Evolutionary conservation across 2,113 vertebrate species (phyloP).

Genomic region (Cyanocitta stelleri): DNA sequence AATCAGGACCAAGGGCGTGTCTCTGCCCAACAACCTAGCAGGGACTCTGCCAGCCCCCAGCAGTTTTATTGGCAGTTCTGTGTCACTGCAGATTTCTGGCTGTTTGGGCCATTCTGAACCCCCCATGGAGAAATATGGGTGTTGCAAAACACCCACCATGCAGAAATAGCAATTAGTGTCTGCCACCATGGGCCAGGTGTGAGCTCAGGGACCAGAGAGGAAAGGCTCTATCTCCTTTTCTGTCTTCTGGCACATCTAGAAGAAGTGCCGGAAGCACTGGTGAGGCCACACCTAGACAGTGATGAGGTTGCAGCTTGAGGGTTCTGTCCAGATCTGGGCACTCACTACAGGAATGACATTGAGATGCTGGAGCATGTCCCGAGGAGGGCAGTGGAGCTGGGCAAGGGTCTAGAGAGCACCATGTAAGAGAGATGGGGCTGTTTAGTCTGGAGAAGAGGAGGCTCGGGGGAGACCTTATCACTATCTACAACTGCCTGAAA

Average conservation of each 20-base stretch:
- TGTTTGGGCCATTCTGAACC: neutral
- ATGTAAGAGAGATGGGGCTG: neutral
- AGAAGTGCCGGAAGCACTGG: neutral
- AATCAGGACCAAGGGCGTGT: neutral
- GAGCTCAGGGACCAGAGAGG: neutral
- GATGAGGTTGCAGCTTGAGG: neutral
- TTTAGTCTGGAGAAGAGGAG: neutral
- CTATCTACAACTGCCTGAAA: neutral
- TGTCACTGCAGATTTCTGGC: neutral
- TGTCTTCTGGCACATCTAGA: neutral
- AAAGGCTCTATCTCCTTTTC: neutral
- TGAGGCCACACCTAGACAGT: rapidly evolving
- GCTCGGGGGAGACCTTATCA: neutral
- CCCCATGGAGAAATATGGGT: neutral
- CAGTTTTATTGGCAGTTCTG: neutral
- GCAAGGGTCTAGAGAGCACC: neutral
- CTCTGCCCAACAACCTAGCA: neutral
- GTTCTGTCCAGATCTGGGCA: neutral
- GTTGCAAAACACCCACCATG: neutral
- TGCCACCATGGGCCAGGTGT: neutral
- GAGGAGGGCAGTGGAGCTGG: neutral
- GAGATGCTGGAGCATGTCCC: neutral
- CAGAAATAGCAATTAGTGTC: neutral
- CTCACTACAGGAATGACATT: neutral
- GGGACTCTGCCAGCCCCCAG: too few relatives aligned